phyloP scores from a whole-genome alignment of 2,113 vertebrate species.

The Rissa tridactyla region DNA sequence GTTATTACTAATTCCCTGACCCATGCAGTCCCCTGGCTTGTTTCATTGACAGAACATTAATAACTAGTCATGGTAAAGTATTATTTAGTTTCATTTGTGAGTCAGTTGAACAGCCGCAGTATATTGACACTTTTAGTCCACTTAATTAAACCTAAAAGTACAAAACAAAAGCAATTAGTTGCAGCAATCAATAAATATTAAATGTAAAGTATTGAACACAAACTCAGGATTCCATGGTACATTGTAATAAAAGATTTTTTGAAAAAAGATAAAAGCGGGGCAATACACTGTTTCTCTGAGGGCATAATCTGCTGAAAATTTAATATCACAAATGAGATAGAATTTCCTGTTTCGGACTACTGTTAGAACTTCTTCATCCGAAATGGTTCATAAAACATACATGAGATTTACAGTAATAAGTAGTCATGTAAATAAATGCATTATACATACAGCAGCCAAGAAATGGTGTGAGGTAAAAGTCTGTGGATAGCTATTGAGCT shows the following conservation, averaged over 20 bases:
- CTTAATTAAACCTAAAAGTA: constrained; percentile 56
- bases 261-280: background rate
- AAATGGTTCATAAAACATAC: background rate
- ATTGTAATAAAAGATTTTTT: background rate
- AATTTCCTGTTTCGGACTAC: background rate
- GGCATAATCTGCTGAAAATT: background rate
- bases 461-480: background rate
- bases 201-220: constrained; percentile 6
- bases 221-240: background rate
- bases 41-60: background rate
- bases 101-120: background rate
- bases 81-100: background rate
- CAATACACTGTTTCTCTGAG: background rate
- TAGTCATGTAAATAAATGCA: background rate
- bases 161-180: constrained; percentile 42
- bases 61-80: background rate
- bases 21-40: background rate
- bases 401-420: background rate
- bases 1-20: background rate
- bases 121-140: background rate
- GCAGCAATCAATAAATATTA: constrained; percentile 52
- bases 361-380: background rate
- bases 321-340: background rate
- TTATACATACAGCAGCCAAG: background rate
- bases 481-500: background rate